Percentiles rank a stretch among this genome's conserved stretches.
Conservation (phyloP, 2,797 vertebrate genomes). For the Molothrus aeneus region DNA sequence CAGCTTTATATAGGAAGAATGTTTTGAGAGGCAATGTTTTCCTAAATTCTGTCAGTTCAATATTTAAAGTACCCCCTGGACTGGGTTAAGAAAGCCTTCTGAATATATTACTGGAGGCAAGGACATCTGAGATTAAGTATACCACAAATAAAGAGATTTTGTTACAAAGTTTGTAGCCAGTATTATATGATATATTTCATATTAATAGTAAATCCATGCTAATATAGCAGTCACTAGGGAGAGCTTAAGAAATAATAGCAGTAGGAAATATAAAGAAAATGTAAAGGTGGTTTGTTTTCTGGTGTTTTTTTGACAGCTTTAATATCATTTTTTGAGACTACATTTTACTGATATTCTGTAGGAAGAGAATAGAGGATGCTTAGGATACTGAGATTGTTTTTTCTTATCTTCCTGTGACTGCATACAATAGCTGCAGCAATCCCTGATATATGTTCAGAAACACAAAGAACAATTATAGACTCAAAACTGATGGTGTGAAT, state of each 20-base stretch:
- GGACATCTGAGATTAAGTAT: background rate
- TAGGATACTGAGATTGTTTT: background rate
- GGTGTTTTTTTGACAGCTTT: background rate
- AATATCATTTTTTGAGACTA: background rate
- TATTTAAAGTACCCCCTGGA: background rate
- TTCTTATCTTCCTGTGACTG: background rate
- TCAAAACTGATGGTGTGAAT: background rate
- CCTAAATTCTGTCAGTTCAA: background rate
- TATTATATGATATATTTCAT: background rate
- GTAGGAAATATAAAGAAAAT: background rate
- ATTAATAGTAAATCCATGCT: background rate
- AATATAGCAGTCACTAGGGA: background rate
- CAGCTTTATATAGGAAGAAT: background rate
- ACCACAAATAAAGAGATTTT: background rate
- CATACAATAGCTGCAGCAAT: background rate
- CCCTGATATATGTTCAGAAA: background rate
- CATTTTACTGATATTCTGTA: background rate
- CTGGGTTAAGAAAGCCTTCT: background rate
- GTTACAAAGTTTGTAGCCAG: background rate
- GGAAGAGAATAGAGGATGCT: background rate
- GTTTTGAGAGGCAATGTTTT: background rate
- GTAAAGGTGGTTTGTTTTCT: background rate
- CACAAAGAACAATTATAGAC: background rate
- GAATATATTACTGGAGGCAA: background rate
- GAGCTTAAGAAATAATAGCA: background rate